A percentile compares a stretch with the other conserved stretches of the same genome.
Evolutionary conservation across 2,113 vertebrate genomes (phyloP).

Genomic region (Gambusia holbrooki): DNA sequence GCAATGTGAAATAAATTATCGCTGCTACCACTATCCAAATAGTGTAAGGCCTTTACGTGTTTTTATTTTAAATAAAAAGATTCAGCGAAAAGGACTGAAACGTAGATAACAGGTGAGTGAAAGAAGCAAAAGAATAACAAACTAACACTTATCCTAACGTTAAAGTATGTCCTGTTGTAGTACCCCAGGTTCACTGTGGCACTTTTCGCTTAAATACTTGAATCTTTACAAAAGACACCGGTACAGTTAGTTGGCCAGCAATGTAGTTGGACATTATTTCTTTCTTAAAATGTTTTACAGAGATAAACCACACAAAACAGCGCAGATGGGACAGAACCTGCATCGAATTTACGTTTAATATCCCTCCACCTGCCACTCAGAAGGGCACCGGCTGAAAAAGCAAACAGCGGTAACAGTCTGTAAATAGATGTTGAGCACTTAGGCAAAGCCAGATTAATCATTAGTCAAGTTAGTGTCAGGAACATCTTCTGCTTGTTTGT

Average conservation of each 20-base stretch:
- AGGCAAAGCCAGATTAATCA: slow-evolving; percentile 53
- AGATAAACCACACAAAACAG: slow-evolving; percentile 6
- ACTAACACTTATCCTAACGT: slow-evolving; percentile 14
- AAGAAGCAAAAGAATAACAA: slow-evolving; percentile 5
- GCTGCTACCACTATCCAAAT: slow-evolving; percentile 21
- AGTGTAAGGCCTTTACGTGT: slow-evolving; percentile 40
- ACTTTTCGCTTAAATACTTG: slow-evolving; percentile 28
- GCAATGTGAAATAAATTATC: slow-evolving; percentile 16
- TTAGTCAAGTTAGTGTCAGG: slow-evolving; percentile 51
- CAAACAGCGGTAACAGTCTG: slow-evolving; percentile 2
- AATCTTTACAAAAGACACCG: slow-evolving; percentile 20
- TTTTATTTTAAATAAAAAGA: slow-evolving; percentile 26
- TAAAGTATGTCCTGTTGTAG: slow-evolving; percentile 35
- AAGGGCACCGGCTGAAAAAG: slow-evolving; percentile 22
- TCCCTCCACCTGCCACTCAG: slow-evolving; percentile 4
- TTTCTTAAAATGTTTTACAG: slow-evolving; percentile 16
- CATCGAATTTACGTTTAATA: slow-evolving; percentile 32
- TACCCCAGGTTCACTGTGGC: slow-evolving; percentile 16
- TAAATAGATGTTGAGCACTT: slow-evolving; percentile 22
- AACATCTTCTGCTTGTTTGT: slow-evolving; percentile 1
- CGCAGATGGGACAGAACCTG: slow-evolving; percentile 35
- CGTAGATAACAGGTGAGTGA: slow-evolving; percentile 39
- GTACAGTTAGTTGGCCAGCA: slow-evolving; percentile 28
- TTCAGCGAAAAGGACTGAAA: slow-evolving; percentile 28
- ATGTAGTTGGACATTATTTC: slow-evolving; percentile 6